These are phyloP conservation scores for Neoniphon sammara DNA, from an alignment of 2,797 vertebrate species.

Conservation along the genomic window DNA sequence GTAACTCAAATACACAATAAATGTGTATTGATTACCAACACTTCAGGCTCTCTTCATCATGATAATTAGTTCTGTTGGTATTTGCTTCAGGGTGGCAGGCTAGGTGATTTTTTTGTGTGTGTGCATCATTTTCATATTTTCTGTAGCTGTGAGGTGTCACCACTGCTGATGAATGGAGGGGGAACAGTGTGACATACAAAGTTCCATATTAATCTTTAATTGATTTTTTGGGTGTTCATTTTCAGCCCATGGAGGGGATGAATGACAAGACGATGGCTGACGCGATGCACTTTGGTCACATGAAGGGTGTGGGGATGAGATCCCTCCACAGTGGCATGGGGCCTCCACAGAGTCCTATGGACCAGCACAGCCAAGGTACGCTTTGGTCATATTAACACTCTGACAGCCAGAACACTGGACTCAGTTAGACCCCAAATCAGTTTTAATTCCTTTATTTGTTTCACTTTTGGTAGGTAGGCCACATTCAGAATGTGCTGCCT, in stretches of 20 bases:
- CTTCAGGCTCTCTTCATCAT: background rate
- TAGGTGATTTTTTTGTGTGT: background rate
- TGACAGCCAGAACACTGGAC: background rate
- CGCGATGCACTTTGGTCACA: constrained; percentile 92
- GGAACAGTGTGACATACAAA: background rate
- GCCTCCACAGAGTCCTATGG: constrained; percentile 98
- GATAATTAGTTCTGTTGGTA: background rate
- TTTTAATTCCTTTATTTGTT: background rate
- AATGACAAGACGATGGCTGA: constrained; percentile 94
- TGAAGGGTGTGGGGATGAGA: constrained; percentile 92
- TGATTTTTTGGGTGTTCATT: constrained; percentile 1
- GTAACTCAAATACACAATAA: no score
- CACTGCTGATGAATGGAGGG: background rate
- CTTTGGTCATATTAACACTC: background rate
- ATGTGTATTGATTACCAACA: no score
- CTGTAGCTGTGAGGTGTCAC: background rate
- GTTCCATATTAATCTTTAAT: background rate
- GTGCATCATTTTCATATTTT: background rate
- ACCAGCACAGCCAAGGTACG: constrained; percentile 97
- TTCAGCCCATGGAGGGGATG: constrained; percentile 92
- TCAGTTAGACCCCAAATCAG: background rate
- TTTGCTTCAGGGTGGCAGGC: background rate
- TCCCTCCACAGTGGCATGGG: constrained; percentile 97
- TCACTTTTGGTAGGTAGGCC: background rate
- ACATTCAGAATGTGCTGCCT: no score